phyloP scores from a whole-genome alignment of 2,113 vertebrate genomes.

The Xiphorhynchus elegans region DNA sequence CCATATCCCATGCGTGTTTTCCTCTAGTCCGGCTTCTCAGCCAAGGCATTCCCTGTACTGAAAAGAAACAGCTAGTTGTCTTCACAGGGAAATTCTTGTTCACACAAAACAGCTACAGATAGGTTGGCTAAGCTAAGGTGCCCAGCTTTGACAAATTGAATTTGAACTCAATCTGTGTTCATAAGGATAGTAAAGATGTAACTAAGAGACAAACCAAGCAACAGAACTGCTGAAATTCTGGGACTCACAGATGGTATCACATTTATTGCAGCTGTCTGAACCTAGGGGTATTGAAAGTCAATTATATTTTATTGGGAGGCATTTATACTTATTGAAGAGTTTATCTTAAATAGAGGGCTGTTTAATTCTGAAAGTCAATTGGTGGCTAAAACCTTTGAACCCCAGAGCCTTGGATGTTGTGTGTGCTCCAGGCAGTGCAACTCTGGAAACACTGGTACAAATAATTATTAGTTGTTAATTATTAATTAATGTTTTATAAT shows the following conservation, averaged over 20 bases:
- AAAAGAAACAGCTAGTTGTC: background rate
- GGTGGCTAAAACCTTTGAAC: background rate
- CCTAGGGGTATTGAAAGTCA: background rate
- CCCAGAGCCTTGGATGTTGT: background rate
- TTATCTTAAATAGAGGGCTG: background rate
- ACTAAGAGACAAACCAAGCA: background rate
- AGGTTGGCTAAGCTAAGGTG: background rate
- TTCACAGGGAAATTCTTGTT: background rate
- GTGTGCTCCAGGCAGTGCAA: background rate
- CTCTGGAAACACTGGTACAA: background rate
- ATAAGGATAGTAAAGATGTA: background rate
- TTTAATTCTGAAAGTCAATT: background rate
- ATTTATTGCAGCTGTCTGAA: background rate
- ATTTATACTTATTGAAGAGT: background rate
- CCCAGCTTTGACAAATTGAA: background rate
- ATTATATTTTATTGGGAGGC: background rate
- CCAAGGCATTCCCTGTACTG: background rate
- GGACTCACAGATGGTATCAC: accelerated
- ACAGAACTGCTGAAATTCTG: background rate
- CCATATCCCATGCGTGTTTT: background rate
- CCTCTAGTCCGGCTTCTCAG: background rate
- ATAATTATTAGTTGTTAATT: background rate
- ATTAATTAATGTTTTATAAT: background rate
- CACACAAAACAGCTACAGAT: background rate
- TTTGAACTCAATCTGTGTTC: background rate